A percentile compares a stretch with the other conserved stretches of the same genome.
Evolutionary conservation across 2,113 vertebrate genomes (phyloP).

Genomic region (Oryzias curvinotus): DNA sequence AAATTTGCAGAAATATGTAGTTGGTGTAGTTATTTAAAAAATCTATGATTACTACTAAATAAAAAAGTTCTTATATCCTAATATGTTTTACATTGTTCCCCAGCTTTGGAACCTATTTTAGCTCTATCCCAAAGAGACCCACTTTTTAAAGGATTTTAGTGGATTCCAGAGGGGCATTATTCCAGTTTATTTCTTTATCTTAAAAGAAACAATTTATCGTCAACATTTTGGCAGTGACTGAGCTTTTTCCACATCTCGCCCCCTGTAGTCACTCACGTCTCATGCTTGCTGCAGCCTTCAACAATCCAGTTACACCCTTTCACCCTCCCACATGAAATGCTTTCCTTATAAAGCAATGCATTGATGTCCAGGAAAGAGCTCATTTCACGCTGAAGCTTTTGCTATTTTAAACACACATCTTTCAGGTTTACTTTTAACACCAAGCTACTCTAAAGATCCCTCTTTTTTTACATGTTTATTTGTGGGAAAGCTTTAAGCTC

Average conservation of each 20-base stretch:
- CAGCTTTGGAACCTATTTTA: background rate
- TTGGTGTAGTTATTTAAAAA: too few relatives aligned
- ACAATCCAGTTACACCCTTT: constrained; percentile 42
- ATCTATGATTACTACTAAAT: too few relatives aligned
- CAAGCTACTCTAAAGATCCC: background rate
- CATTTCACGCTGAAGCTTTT: constrained; percentile 8
- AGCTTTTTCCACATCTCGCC: constrained; percentile 1
- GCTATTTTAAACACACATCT: constrained; percentile 4
- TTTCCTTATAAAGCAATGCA: constrained; percentile 34
- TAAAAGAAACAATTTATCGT: background rate
- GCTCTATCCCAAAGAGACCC: background rate
- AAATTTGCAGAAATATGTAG: too few relatives aligned
- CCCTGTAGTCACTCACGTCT: constrained; percentile 4
- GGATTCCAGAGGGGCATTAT: background rate
- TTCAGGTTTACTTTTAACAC: background rate
- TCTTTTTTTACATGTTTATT: too few relatives aligned
- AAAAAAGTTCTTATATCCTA: too few relatives aligned
- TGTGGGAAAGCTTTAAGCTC: too few relatives aligned
- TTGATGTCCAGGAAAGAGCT: constrained; percentile 26
- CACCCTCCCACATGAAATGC: constrained; percentile 45
- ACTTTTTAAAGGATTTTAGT: background rate
- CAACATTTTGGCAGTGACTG: background rate
- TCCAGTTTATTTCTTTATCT: background rate
- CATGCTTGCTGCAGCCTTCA: constrained; percentile 1
- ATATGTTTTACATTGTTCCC: too few relatives aligned